Evolutionary conservation across 1,140 invertebrate species (phyloP), one percentile per base, ranked within the genome.

Genomic region (Himalopsyche phryganea): DNA sequence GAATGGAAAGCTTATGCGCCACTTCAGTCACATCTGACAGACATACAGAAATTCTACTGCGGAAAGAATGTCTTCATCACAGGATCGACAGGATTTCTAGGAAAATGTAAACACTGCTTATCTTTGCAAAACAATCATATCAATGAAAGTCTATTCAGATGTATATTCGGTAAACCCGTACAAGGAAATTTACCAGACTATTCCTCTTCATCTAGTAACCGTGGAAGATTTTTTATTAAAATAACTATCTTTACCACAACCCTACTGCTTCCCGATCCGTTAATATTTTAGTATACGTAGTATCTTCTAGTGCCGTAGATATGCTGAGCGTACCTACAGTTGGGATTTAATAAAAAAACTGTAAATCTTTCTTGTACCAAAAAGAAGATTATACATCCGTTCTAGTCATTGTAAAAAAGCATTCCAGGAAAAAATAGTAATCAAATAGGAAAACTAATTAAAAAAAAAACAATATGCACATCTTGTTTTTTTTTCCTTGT

Each of bases 61-160:
- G 78, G 77, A 1, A 72, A 80, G 52, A 80, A 76, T 53, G 72
- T 88, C 45, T 86, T 93, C 54, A 77, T 88, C 17, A 87, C 85
- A 1, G 86, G 86, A 13, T 85, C 79, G 0, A 91, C 88, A 11
- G 90, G 90, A 6, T 92, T 92, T 67, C 77, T 92, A 68, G 91
- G 90, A 6, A 90, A 92, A 79, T 69, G 76, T 78, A 58, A 66
- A 65, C 59, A 18, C 32, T 20, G 1, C 11, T 23, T 13, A 32
- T 13, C 33, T 10, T 32, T 42, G 0, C 42, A 32, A 5, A 0
- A 19, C 13, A 19, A 32, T 32, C n/a, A 19, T n/a, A 46, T n/a
- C 17, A 9, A 46, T 19, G 11, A 40, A 40, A 17, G 3, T 6
- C 3, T 40, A 13, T 13, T 40, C 38, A 3, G 4, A 5, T 28